These are phyloP conservation scores for Tanypteryx hageni DNA, from an alignment of 2,888 invertebrate genomes.

Conservation along the genomic window DNA sequence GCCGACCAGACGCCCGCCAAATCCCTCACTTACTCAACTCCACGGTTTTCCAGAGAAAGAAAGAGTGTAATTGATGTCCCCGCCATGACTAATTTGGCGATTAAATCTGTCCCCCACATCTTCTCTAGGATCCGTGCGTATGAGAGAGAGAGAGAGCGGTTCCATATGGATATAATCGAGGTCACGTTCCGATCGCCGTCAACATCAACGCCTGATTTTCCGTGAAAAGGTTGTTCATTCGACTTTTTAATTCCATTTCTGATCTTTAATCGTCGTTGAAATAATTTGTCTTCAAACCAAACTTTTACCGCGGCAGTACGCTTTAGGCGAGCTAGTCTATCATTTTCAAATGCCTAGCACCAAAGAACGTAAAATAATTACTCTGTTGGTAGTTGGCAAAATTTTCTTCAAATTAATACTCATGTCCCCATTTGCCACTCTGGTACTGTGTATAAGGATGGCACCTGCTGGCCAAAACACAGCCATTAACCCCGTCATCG, in stretches of 20 bases:
- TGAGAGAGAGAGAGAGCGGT: background rate
- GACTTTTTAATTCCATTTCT: no score
- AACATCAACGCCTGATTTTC: no score
- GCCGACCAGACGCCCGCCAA: background rate
- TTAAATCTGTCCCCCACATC: background rate
- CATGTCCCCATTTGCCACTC: slow-evolving; percentile 62
- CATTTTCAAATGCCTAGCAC: slow-evolving; percentile 57
- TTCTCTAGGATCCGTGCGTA: background rate
- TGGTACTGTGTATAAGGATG: slow-evolving; percentile 49
- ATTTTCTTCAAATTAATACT: slow-evolving; percentile 62
- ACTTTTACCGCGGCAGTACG: slow-evolving; percentile 46
- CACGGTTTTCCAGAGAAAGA: background rate
- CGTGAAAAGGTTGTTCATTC: no score
- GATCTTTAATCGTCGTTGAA: background rate
- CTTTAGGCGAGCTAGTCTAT: slow-evolving; percentile 37
- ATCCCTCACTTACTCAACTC: background rate
- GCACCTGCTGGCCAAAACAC: slow-evolving; percentile 63
- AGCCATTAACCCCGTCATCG: slow-evolving; percentile 62
- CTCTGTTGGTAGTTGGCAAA: slow-evolving; percentile 64
- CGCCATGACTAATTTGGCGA: background rate
- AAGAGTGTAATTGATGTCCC: background rate
- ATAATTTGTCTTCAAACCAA: slow-evolving; percentile 45
- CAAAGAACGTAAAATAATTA: slow-evolving; percentile 55
- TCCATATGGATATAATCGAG: background rate
- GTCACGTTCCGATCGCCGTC: background rate